Evolutionary conservation across 2,113 vertebrate species (phyloP), one percentile per base, ranked within the genome.

Genomic region (Emydura subglobosa): DNA sequence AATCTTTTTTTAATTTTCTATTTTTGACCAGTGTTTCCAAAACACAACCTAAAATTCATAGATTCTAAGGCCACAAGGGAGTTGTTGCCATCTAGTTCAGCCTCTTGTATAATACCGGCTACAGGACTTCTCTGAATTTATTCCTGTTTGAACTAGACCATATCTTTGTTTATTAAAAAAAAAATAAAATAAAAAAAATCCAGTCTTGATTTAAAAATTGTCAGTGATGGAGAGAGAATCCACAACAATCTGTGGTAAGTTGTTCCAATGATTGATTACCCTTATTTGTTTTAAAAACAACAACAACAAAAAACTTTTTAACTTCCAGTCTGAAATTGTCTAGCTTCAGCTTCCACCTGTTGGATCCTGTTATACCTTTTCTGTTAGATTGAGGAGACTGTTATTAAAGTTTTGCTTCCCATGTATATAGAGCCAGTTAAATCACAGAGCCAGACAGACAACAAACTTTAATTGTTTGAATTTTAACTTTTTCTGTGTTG

Each of bases 401-500:
- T 65, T 68, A 21, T 68, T 14, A 68, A 10, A 10, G 39, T 39
- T 39, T 39, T 39, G 65, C 22, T 72, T n/a, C 19, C 65, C n/a
- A 39, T 19, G 17, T 39, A 39, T 21, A 72, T 39, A 39, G n/a
- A 39, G 19, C 65, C 65, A 39, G 5, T 72, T 68, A 68, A 94
- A 61, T 17, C 91, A 4, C 44, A 19, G 24, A 76, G 47, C 39
- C 61, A 17, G 31, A 81, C 90, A 96, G 94, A 72, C 14, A 92
- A 39, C 80, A 25, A 24, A 39, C 29, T 19, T 92, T 47, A 81
- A 55, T 95, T 95, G 74, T 86, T 95, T 95, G 59, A 82, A 12
- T 27, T n/a, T 29, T 29, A 47, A 4, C 55, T 89, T 5, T 89
- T 42, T 89, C 39, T 79, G n/a, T 49, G 50, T 90, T 54, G 86